Percentiles rank a stretch among this genome's conserved stretches.
Evolutionary conservation across 2,113 vertebrate species (phyloP).

Genomic region (Pollimyrus isidori): DNA sequence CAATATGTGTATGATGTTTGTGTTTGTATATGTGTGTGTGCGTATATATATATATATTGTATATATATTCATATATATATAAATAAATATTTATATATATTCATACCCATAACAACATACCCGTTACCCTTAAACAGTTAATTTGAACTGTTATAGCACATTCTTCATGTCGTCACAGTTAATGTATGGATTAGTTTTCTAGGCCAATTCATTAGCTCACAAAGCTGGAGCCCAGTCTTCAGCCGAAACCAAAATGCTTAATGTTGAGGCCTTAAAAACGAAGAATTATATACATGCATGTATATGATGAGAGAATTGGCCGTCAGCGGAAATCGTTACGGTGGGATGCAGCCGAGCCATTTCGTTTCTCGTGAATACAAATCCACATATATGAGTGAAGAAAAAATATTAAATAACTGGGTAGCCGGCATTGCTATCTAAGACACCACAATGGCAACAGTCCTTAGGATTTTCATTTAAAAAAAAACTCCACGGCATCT

Average conservation of each 20-base stretch:
- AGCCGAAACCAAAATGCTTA: neutral
- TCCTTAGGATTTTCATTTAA: neutral
- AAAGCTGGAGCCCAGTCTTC: neutral
- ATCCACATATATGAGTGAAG: neutral
- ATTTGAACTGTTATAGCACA: neutral
- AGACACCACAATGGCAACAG: neutral
- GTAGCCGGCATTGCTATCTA: neutral
- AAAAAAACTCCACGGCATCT: neutral
- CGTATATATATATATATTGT: neutral
- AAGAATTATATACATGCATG: neutral
- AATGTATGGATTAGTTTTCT: neutral
- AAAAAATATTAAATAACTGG: neutral
- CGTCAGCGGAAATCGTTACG: neutral
- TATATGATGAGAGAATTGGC: neutral
- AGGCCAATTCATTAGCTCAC: neutral
- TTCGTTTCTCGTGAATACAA: neutral
- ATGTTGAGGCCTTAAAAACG: neutral
- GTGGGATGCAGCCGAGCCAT: neutral
- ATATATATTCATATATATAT: neutral
- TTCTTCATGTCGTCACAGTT: neutral
- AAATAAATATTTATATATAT: too few relatives aligned
- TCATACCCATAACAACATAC: neutral
- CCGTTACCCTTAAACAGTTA: neutral
- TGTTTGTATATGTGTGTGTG: too few relatives aligned
- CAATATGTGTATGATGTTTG: slow-evolving; percentile 22